These are phyloP conservation scores for Glandiceps talaboti DNA, from an alignment of 53 echinoderm and acorn worm genomes.

Conservation along the genomic window DNA sequence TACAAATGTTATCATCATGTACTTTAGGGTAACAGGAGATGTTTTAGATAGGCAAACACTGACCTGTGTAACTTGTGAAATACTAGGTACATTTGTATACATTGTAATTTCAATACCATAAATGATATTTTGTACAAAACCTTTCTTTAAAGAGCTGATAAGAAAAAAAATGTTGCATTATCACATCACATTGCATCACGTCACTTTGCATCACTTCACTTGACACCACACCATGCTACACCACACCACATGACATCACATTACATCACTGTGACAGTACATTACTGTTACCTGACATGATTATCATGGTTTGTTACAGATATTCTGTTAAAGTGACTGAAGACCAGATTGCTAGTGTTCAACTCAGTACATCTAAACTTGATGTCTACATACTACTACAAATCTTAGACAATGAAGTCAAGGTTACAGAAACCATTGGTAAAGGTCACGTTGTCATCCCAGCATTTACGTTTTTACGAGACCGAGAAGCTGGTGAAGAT, in stretches of 20 bases:
- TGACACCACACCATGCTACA: too few species aligned
- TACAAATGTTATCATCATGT: too few species aligned
- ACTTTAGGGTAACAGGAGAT: too few species aligned
- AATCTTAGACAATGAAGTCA: conserved; percentile 81
- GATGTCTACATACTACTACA: conserved; percentile 95
- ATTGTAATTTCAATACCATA: too few species aligned
- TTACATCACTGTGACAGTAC: not conserved
- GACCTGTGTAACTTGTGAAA: too few species aligned
- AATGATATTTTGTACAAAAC: too few species aligned
- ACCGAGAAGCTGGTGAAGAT: conserved; percentile 80
- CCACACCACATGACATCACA: not conserved
- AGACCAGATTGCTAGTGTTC: conserved; percentile 88
- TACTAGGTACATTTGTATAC: too few species aligned
- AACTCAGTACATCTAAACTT: conserved; percentile 84
- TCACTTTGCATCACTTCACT: too few species aligned
- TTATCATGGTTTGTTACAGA: conserved; percentile 16
- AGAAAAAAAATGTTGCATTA: too few species aligned
- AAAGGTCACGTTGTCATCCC: conserved; percentile 98
- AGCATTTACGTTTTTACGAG: conserved; percentile 88
- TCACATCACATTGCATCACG: too few species aligned
- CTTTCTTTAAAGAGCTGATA: too few species aligned
- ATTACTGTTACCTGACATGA: not conserved
- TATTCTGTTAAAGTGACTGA: conserved; percentile 67
- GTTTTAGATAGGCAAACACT: too few species aligned
- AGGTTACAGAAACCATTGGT: conserved; percentile 57